phyloP scores from a whole-genome alignment of 2,113 vertebrate genomes.

The Coturnix japonica region DNA sequence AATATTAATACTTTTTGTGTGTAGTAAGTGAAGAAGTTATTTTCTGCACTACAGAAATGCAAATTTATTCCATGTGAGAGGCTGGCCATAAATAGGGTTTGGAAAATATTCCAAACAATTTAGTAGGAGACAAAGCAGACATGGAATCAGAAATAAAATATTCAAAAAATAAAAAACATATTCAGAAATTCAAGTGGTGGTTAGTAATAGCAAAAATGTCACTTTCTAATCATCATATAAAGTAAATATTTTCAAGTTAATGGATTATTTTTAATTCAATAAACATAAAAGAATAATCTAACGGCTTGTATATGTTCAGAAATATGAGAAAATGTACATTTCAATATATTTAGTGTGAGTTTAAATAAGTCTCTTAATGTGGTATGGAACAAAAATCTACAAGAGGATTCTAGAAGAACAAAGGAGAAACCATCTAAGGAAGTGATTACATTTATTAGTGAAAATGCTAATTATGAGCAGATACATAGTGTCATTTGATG shows the following conservation, averaged over 20 bases:
- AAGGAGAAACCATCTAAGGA: neutral
- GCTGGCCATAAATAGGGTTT: neutral
- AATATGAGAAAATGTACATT: neutral
- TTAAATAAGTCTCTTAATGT: neutral
- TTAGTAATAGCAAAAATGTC: neutral
- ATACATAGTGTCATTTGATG: neutral
- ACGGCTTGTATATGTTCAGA: neutral
- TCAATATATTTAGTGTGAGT: neutral
- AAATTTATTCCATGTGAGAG: neutral
- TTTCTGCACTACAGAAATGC: neutral
- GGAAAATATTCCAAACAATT: neutral
- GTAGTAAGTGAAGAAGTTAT: neutral
- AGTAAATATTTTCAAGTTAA: neutral
- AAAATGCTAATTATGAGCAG: neutral
- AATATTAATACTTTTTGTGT: neutral
- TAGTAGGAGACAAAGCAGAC: neutral
- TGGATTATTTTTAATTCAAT: neutral
- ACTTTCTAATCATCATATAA: neutral
- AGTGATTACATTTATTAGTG: neutral
- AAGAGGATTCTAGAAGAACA: neutral
- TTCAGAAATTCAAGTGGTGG: neutral
- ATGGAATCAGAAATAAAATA: neutral
- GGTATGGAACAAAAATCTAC: neutral
- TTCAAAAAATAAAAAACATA: neutral
- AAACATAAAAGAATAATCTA: neutral